Percentiles rank a stretch among this genome's conserved stretches.
Conservation (phyloP, 2,113 vertebrate genomes). For the Bufo bufo region DNA sequence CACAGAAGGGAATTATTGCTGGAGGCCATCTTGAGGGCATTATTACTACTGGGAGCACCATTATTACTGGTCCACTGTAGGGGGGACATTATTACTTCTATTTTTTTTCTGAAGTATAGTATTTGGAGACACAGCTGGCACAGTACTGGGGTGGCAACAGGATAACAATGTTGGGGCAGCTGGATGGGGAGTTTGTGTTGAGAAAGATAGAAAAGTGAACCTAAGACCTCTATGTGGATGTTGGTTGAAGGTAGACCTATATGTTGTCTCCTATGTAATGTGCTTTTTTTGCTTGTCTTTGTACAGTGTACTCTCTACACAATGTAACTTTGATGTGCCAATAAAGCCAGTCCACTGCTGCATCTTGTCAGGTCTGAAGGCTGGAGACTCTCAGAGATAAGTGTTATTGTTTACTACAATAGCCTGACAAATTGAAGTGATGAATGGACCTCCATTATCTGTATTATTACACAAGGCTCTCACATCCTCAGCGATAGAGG, state of each 20-base stretch:
- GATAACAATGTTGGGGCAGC: too few relatives aligned
- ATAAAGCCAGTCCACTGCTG: background rate
- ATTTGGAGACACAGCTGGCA: too few relatives aligned
- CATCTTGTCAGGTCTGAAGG: background rate
- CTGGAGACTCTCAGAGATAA: slow-evolving; percentile 7
- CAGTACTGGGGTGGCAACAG: too few relatives aligned
- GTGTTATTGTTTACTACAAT: slow-evolving; percentile 26
- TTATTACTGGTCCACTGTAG: too few relatives aligned
- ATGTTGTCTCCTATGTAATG: background rate
- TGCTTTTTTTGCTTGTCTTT: background rate
- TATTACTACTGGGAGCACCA: too few relatives aligned
- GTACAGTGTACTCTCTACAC: background rate
- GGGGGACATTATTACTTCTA: too few relatives aligned
- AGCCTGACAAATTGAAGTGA: slow-evolving; percentile 30
- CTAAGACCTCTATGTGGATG: too few relatives aligned
- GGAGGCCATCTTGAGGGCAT: too few relatives aligned
- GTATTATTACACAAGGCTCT: slow-evolving; percentile 26
- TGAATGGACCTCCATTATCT: background rate
- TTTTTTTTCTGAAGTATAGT: too few relatives aligned
- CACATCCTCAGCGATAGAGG: background rate
- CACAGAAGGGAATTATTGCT: too few relatives aligned
- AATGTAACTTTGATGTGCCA: background rate
- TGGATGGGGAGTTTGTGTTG: too few relatives aligned
- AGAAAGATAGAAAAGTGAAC: too few relatives aligned
- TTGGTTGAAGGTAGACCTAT: background rate